Base-by-base conservation (phyloP, 2,888 invertebrate genomes). In the Clepsis dumicolana region DNA sequence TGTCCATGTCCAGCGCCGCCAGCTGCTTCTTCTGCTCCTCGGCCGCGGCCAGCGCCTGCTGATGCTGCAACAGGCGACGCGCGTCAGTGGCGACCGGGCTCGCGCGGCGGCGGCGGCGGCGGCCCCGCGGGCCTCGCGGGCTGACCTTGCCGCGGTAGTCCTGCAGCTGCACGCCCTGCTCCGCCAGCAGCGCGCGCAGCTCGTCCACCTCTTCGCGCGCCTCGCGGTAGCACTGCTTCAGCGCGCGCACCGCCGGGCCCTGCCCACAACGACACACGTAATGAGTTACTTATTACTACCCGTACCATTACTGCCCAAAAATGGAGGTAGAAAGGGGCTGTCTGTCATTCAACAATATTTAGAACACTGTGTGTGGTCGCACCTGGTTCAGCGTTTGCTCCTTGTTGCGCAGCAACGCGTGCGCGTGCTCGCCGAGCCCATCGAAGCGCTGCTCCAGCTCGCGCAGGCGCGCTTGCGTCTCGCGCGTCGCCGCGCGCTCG, bases 1-100 rank as follows among this genome's bases (percentile, higher is more conserved):
- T 96, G 76, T 96, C 96, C 94, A 96, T 94, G 77, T 96, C 96
- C 95, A 96, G 95, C 80, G 95, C 88, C 71, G 96, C 96, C 78
- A 96, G 94, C 77, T 96, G 96, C 0, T 96, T 91, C 0, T 94
- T 91, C 80, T 96, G 96, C 80, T 96, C 96, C 80, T 96, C 96
- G 0, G 96, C 96, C 59, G 94, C 84, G 82, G 96, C 96, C 77
- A 96, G 96, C 0, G 96, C 95, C 93, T 95, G 94, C 25, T 95
- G 80, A 77, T 95, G 95, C 93, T 93, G 70, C 5, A 53, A 53
- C 18, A 35, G 2, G n/a, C n/a, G n/a, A n/a, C n/a, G n/a, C n/a
- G n/a, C n/a, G 21, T 48, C 56, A 14, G n/a, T 59, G n/a, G 29
- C 0, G 12, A 75, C 93, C 93, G 27, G 92, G 72, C 59, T 92